Base-by-base conservation (phyloP, 2,888 invertebrate species). In the Eucera pruinosa region DNA sequence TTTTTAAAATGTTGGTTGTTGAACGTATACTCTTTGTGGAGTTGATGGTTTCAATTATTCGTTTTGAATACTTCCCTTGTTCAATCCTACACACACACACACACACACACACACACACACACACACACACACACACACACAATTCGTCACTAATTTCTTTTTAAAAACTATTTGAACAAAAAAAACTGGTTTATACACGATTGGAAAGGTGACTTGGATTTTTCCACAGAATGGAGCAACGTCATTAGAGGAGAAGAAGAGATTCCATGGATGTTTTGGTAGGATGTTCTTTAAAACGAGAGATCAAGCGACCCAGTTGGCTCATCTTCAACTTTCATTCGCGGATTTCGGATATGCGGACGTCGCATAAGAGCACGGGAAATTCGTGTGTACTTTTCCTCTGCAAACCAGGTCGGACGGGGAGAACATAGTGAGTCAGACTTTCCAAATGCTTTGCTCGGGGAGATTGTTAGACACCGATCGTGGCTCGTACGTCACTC, bases 251-350 rank as follows among this genome's bases (percentile, higher is more conserved):
- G 5, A 43, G 15, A 3, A 9, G 55, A 30, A 66, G 18, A 18
- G 23, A 55, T 66, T 41, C 48, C 55, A 58, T 72, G 77, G 68
- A 71, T 79, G 73, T 84, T 84, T 83, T 76, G 83, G 77, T 81
- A 76, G 78, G 72, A 33, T 55, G 60, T 71, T 75, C 72, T 74
- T 77, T 25, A 64, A 48, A 72, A 67, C 66, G 83, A 77, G 84
- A 86, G 86, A 86, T 87, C 86, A 83, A 83, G 81, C 82, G 88
- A 89, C 84, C 84, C 80, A 86, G 83, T 87, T 88, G 87, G 87
- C 86, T 69, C 73, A 64, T 64, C 72, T 82, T 87, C 87, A 87
- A 81, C 73, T 62, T 74, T 80, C 74, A 81, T 83, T 75, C 80
- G 78, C 61, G 72, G 66, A 82, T 78, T 82, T 76, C 73, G 70